Evolutionary conservation across 1,140 invertebrate genomes (phyloP).

Genomic region (Sinonovacula constricta): DNA sequence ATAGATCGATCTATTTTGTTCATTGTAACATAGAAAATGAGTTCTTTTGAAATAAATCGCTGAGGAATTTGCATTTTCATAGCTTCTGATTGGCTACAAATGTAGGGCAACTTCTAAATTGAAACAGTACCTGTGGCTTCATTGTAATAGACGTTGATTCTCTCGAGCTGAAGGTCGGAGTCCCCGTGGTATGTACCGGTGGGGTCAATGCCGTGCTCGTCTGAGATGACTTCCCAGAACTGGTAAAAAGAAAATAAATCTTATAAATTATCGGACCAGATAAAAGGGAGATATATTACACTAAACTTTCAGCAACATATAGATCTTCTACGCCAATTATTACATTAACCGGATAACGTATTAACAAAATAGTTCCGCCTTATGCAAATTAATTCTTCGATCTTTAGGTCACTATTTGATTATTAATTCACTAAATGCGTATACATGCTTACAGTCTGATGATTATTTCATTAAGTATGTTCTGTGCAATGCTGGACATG

Average conservation of each 20-base stretch:
- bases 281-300: no score
- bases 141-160: conserved; percentile 80
- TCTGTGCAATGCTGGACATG: no score
- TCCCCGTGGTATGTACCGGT: conserved; percentile 80
- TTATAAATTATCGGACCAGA: neutral
- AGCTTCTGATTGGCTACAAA: neutral
- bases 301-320: no score
- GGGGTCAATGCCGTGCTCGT: conserved; percentile 80
- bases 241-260: conserved; percentile 71
- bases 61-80: neutral
- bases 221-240: conserved; percentile 96
- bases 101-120: neutral
- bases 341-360: neutral
- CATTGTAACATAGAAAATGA: neutral
- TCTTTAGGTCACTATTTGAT: neutral
- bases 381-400: neutral
- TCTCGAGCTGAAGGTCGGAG: conserved; percentile 79
- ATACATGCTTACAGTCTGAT: no score
- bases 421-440: neutral
- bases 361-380: neutral
- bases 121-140: conserved; percentile 61
- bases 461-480: no score
- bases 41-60: neutral
- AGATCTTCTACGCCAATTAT: neutral
- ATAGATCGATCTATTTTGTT: no score